Base-by-base conservation (phyloP, 2,113 vertebrate genomes). In the Corapipo altera region DNA sequence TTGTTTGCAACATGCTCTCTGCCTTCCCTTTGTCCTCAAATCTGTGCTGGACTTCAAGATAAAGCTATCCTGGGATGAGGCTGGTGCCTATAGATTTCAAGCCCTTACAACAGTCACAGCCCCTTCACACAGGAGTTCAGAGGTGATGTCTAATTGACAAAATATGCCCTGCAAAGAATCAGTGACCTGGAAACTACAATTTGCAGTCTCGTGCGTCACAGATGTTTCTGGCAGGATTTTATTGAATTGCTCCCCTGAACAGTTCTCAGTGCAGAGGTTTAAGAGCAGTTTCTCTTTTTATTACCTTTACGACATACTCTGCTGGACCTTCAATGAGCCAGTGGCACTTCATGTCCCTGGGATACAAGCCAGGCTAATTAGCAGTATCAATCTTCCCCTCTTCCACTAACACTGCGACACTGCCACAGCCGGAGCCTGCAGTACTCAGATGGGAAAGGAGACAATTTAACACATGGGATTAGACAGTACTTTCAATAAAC, bases 331-430 rank as follows among this genome's bases (percentile, higher is more conserved):
- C 95, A 90, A 95, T 80, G 88, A 97, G 80, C 94, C 97, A 88
- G 74, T 79, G 92, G 93, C 96, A 95, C 75, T 94, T 84, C 1
- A 13, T 67, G 74, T 73, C 64, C 87, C 95, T 94, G 79, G 95
- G 83, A 94, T 72, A 88, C 23, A 73, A 79, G 57, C 74, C 91
- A 83, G 95, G 85, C 54, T 98, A 96, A 96, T 97, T 96, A 79
- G 87, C 48, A 77, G 75, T n/a, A 88, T 96, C 90, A 85, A 88
- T 96, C 84, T 94, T 96, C 8, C 77, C 79, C 77, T 96, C 66
- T 89, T 95, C 86, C 64, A n/a, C 75, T 48, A 95, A 74, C 48
- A 75, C 24, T 23, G 92, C 4, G 4, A 88, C 64, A 58, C 91
- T 95, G 44, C 81, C 89, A 57, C 90, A 93, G 41, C 84, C 81